Evolutionary conservation across 2,888 invertebrate species (phyloP), one percentile per base, ranked within the genome.

Genomic region (Rhamnusium bicolor): DNA sequence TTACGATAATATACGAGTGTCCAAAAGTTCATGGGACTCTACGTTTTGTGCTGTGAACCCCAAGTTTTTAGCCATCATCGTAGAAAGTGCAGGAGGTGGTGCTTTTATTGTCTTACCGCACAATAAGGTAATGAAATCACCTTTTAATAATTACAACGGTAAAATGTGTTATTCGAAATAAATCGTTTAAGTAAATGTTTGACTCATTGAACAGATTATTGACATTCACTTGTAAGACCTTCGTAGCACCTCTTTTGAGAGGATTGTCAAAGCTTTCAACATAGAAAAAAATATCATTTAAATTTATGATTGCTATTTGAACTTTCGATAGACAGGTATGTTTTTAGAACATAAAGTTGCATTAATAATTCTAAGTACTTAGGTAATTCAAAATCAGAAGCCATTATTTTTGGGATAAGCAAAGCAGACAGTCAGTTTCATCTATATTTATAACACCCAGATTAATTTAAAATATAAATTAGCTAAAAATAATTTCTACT

Each of bases 1-100:
- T 90, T 98, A 97, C 90, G 98, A 99, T 90, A 98, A 98, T 89
- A 94, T 99, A 85, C 91, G 97, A 87, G 98, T 98, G 79, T 98
- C 98, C 78, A 97, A 98, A 89, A 98, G 98, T 87, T 98, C 98
- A 67, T 98, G 98, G 96, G 99, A 99, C 89, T 97, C 98, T 77
- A 97, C 97, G 80, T 98, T 98, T 89, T 98, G 98, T 91, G 97
- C 98, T 81, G 98, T 98, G 84, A 99, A 99, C 90, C 98, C 98
- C 62, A 98, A 98, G 89, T 98, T 98, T 90, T 90, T 98, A 87
- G 98, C 98, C 80, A 96, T 98, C 85, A 98, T 98, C 87, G 97
- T 98, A 58, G 98, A 99, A 89, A 97, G 97, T 67, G 98, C 97
- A 71, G 98, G 98, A 74, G 98, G 98, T 82, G 98, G 98, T 81